These are phyloP conservation scores for Sarcophaga peregrina DNA, from an alignment of 1,140 invertebrate genomes.

Conservation along the genomic window DNA sequence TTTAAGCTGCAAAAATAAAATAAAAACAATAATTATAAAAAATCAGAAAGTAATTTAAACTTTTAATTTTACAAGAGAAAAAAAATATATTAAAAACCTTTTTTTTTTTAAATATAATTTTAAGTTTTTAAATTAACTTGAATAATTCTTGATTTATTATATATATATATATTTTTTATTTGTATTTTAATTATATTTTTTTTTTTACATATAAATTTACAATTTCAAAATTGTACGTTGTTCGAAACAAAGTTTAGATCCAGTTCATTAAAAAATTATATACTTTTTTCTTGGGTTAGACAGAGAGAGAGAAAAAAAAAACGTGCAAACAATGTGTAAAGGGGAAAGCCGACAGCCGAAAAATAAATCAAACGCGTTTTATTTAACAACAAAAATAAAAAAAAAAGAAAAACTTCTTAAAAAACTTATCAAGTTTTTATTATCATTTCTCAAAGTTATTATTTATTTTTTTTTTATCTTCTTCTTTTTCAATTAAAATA, in stretches of 20 bases:
- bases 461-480: slow-evolving; percentile 22
- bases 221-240: slow-evolving; percentile 37
- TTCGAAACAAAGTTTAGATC: background rate
- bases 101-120: no score
- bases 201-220: slow-evolving; percentile 13
- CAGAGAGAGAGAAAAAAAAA: slow-evolving; percentile 54
- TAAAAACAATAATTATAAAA: slow-evolving; percentile 21
- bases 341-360: slow-evolving; percentile 80
- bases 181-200: background rate
- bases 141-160: no score
- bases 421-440: background rate
- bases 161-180: background rate
- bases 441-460: background rate
- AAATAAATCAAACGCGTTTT: slow-evolving; percentile 58
- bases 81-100: background rate
- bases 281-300: slow-evolving; percentile 45
- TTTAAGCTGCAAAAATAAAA: slow-evolving; percentile 22
- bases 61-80: slow-evolving; percentile 3
- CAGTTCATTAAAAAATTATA: slow-evolving; percentile 30
- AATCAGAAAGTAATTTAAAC: background rate
- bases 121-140: no score
- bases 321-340: slow-evolving; percentile 91
- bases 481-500: slow-evolving; percentile 16
- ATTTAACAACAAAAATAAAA: background rate
- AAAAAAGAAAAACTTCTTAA: background rate